These are phyloP conservation scores for Batillaria attramentaria DNA, from an alignment of 1,140 invertebrate genomes.

Conservation along the genomic window DNA sequence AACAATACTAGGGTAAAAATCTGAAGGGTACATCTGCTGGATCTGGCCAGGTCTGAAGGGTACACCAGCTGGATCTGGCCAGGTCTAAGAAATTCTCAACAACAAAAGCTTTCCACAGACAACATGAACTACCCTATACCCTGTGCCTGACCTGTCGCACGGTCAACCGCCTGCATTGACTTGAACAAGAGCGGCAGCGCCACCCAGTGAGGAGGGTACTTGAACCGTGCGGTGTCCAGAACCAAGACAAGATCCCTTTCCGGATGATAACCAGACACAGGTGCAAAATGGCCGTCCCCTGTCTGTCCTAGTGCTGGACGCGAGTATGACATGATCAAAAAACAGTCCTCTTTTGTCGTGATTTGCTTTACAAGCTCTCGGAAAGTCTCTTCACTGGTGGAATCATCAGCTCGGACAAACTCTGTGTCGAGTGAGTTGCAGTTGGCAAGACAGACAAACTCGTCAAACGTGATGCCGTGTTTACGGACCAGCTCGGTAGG, in stretches of 20 bases:
- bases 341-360: slow-evolving; percentile 49
- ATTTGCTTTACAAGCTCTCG: slow-evolving; percentile 46
- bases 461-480: slow-evolving; percentile 63
- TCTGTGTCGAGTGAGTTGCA: slow-evolving; percentile 58
- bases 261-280: slow-evolving; percentile 68
- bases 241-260: slow-evolving; percentile 66
- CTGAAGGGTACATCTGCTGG: neutral
- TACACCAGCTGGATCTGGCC: neutral
- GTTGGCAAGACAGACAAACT: slow-evolving; percentile 65
- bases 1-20: neutral
- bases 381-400: slow-evolving; percentile 41
- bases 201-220: slow-evolving; percentile 72
- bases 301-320: slow-evolving; percentile 64
- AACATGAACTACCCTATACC: neutral
- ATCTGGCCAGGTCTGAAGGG: neutral
- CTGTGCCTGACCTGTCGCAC: slow-evolving; percentile 58
- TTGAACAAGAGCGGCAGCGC: slow-evolving; percentile 55
- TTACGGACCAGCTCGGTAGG: slow-evolving; percentile 54
- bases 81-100: neutral
- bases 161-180: slow-evolving; percentile 66
- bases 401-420: slow-evolving; percentile 20
- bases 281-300: slow-evolving; percentile 70
- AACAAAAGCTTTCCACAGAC: neutral
- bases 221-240: slow-evolving; percentile 71
- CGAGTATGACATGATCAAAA: slow-evolving; percentile 67